Evolutionary conservation across 2,113 vertebrate species (phyloP).

Genomic region (Cettia cetti): DNA sequence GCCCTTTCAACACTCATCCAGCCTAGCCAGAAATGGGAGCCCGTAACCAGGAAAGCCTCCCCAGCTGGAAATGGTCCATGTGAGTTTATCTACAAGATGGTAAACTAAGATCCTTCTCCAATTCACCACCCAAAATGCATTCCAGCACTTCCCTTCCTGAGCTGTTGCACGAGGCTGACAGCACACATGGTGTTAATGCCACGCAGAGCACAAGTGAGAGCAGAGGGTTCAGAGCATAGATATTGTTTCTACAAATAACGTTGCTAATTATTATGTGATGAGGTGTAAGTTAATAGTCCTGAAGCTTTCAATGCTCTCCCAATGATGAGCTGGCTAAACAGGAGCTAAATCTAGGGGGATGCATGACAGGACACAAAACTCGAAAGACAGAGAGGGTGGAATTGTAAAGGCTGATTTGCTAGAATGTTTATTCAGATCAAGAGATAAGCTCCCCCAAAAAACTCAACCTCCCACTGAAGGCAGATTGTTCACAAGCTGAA

Average conservation of each 20-base stretch:
- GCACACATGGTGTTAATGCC: background rate
- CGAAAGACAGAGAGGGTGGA: background rate
- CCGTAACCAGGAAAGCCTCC: background rate
- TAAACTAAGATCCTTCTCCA: background rate
- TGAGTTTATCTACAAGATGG: background rate
- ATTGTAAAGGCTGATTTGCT: background rate
- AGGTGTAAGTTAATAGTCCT: background rate
- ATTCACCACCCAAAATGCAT: background rate
- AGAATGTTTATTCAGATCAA: background rate
- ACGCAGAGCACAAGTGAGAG: background rate
- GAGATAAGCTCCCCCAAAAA: background rate
- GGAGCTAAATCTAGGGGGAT: background rate
- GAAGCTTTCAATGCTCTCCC: background rate
- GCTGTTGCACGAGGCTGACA: background rate
- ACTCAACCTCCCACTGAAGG: background rate
- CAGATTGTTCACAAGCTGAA: background rate
- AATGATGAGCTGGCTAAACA: background rate
- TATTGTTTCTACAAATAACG: background rate
- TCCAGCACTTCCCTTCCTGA: background rate
- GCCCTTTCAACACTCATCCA: background rate
- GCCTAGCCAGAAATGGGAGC: background rate
- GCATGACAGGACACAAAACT: background rate
- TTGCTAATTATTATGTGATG: background rate
- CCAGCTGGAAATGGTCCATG: background rate
- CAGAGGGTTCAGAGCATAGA: background rate